Evolutionary conservation across 2,797 vertebrate species (phyloP).

Genomic region (Hydrolagus colliei): DNA sequence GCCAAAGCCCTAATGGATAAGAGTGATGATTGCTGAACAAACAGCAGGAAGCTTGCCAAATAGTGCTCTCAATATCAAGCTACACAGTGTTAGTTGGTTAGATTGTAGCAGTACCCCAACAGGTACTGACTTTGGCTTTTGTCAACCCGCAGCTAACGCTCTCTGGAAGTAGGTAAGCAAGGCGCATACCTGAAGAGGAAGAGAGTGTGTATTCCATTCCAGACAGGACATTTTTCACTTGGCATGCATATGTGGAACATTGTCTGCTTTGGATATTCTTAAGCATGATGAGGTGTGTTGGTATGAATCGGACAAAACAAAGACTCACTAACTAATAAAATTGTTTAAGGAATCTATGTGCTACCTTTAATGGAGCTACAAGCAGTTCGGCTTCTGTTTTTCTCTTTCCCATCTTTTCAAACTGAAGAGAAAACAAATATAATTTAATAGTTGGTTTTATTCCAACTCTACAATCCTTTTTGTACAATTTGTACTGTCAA

Average conservation of each 20-base stretch:
- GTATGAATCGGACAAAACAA: not conserved
- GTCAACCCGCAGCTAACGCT: too few relatives aligned
- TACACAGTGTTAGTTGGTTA: too few relatives aligned
- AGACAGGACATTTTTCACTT: too few relatives aligned
- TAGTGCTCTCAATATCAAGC: too few relatives aligned
- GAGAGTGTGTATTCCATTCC: too few relatives aligned
- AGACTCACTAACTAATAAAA: not conserved
- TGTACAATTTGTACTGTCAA: too few relatives aligned
- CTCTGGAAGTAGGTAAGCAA: too few relatives aligned
- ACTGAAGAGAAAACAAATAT: constrained; percentile 46
- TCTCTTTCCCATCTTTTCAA: constrained; percentile 54
- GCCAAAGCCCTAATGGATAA: too few relatives aligned
- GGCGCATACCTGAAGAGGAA: not conserved
- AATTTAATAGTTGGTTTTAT: not conserved
- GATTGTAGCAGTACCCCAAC: too few relatives aligned
- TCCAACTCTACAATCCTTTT: not conserved
- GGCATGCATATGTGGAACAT: not conserved
- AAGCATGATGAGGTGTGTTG: not conserved
- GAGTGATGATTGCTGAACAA: too few relatives aligned
- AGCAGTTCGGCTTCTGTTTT: constrained; percentile 50
- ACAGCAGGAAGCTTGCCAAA: too few relatives aligned
- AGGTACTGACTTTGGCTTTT: too few relatives aligned
- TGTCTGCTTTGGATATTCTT: not conserved
- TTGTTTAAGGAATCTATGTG: not conserved
- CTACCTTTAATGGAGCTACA: constrained; percentile 66